These are phyloP conservation scores for Amblyopsis rosae DNA, from an alignment of 2,113 vertebrate genomes.

Conservation along the genomic window DNA sequence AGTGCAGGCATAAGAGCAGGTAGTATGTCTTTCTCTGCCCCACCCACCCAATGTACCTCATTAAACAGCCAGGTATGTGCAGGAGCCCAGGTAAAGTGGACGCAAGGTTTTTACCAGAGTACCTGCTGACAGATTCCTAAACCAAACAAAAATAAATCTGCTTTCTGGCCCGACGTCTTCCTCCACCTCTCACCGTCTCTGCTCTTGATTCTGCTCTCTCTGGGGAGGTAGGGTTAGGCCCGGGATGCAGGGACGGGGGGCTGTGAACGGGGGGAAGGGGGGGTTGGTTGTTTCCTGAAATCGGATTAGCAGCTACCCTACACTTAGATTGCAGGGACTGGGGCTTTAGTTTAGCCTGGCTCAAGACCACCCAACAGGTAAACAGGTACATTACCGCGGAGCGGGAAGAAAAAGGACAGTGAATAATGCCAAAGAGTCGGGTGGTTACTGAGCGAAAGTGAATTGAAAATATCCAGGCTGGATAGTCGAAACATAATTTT, in stretches of 20 bases:
- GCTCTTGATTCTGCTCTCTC: slow-evolving; percentile 33
- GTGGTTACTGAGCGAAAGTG: slow-evolving; percentile 47
- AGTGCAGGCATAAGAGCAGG: slow-evolving; percentile 77
- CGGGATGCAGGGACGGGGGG: slow-evolving; percentile 5
- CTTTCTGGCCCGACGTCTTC: slow-evolving; percentile 10
- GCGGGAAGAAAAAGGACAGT: slow-evolving; percentile 48
- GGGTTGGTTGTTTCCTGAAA: slow-evolving; percentile 81
- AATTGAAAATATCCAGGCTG: slow-evolving; percentile 48
- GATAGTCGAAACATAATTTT: slow-evolving; percentile 8
- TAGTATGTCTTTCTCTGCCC: slow-evolving; percentile 79
- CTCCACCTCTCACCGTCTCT: slow-evolving; percentile 33
- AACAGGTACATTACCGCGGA: slow-evolving; percentile 78
- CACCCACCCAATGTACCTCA: slow-evolving; percentile 62
- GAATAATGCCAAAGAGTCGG: slow-evolving; percentile 40
- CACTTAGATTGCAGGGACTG: slow-evolving; percentile 76
- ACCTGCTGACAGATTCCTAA: slow-evolving; percentile 77
- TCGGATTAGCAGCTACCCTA: slow-evolving; percentile 84
- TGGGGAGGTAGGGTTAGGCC: slow-evolving; percentile 29
- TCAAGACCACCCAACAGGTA: slow-evolving; percentile 84
- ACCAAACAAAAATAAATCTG: slow-evolving; percentile 13
- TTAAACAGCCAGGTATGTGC: slow-evolving; percentile 80
- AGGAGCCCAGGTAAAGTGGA: slow-evolving; percentile 77
- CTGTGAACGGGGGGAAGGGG: slow-evolving; percentile 54
- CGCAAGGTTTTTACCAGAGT: slow-evolving; percentile 74
- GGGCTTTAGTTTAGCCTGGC: slow-evolving; percentile 73